Evolutionary conservation across 2,797 vertebrate species (phyloP).

Genomic region (Toxotes lorentzi): DNA sequence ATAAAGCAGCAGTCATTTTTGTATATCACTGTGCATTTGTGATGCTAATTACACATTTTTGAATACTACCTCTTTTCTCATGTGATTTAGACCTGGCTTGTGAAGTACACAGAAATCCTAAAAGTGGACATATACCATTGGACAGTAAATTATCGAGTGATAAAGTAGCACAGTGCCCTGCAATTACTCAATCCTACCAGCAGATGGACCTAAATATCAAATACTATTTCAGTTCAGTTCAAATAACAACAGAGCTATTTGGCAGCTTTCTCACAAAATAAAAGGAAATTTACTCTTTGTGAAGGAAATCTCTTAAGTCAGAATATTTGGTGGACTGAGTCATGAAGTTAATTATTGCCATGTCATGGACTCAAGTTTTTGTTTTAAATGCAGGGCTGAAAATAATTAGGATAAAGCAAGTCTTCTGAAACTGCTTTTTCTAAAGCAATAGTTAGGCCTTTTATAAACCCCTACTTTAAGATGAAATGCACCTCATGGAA

Average conservation of each 20-base stretch:
- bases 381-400: neutral
- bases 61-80: slow-evolving; percentile 11
- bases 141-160: neutral
- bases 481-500: neutral
- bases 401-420: neutral
- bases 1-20: slow-evolving; percentile 6
- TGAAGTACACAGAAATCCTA: neutral
- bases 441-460: neutral
- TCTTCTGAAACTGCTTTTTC: neutral
- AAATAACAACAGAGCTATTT: neutral
- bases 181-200: slow-evolving; percentile 29
- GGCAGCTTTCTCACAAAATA: neutral
- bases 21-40: slow-evolving; percentile 17
- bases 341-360: neutral
- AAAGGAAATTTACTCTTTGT: neutral
- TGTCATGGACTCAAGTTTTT: neutral
- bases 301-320: neutral
- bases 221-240: neutral
- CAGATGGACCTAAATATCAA: slow-evolving; percentile 48
- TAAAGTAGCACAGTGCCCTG: fast-evolving
- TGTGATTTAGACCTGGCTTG: slow-evolving; percentile 2
- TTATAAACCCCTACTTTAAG: neutral
- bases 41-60: slow-evolving; percentile 26
- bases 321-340: neutral
- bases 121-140: neutral